Base-by-base conservation (phyloP, 2,888 invertebrate genomes). In the Oxytorus armatus region DNA sequence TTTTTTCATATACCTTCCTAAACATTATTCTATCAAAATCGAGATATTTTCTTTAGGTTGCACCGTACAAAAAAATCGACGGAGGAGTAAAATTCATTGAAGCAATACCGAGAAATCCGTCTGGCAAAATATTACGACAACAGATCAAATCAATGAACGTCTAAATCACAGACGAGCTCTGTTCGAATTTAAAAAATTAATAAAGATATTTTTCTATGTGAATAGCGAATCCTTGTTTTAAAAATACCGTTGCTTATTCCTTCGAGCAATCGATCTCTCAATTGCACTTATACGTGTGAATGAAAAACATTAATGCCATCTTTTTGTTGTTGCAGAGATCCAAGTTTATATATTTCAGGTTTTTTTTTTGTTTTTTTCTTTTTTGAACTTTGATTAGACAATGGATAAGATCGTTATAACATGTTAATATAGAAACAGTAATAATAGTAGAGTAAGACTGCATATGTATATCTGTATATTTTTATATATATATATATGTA, bases 1-100 rank as follows among this genome's bases (percentile, higher is more conserved):
- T 21, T 10, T 4, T 8, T 3, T 14, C n/a, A n/a, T 14, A 44
- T n/a, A 1, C 4, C 14, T 3, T 14, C 5, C 2, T 10, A 44
- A 11, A 39, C 10, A 18, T 18, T 10, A 21, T n/a, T n/a, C n/a
- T n/a, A n/a, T n/a, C n/a, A n/a, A n/a, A n/a, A n/a, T n/a, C n/a
- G n/a, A n/a, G n/a, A n/a, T n/a, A n/a, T 10, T 25, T 47, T 47
- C 75, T 79, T 87, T 84, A 86, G 87, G 94, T 96, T 4, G 94
- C 95, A 0, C 93, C 94, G 83, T 96, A 96, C 92, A 97, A 97
- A 89, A 95, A 94, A 86, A 92, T 96, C 21, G 93, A 95, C 66
- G 96, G 95, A 0, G 93, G 94, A 0, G 92, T 94, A 16, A 88
- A 89, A 69, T 93, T 94, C 83, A 88, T 94, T 8, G 89, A 92